phyloP scores from a whole-genome alignment of 2,797 vertebrate species.

The Pseudochromis fuscus region DNA sequence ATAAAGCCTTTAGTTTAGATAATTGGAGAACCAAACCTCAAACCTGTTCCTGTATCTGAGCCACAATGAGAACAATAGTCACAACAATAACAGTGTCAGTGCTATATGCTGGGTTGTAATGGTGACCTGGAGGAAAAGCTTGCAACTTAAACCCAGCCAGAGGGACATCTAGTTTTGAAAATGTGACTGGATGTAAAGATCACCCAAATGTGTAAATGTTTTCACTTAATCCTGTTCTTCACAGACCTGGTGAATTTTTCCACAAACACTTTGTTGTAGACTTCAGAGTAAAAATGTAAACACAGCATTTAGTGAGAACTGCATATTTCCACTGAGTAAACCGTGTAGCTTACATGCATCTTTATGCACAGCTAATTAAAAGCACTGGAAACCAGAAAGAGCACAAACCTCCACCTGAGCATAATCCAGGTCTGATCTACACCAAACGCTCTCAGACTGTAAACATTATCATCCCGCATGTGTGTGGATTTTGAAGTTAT shows the following conservation, averaged over 20 bases:
- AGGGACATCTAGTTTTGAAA: not conserved
- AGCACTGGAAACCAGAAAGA: too few relatives aligned
- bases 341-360: not conserved
- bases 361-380: not conserved
- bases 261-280: not conserved
- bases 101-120: not conserved
- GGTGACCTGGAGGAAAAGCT: not conserved
- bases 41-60: not conserved
- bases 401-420: too few relatives aligned
- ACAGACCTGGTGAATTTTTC: not conserved
- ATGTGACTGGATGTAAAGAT: not conserved
- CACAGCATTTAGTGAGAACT: not conserved
- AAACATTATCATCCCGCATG: too few relatives aligned
- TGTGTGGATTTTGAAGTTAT: too few relatives aligned
- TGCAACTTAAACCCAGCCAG: not conserved
- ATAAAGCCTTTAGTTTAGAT: not conserved
- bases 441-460: too few relatives aligned
- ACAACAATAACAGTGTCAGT: not conserved
- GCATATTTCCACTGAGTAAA: not conserved
- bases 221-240: not conserved
- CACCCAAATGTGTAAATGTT: not conserved
- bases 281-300: not conserved
- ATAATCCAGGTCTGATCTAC: too few relatives aligned
- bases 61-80: too few relatives aligned
- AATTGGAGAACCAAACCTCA: not conserved